Percentiles rank a stretch among this genome's conserved stretches.
These are phyloP conservation scores for Agriotes lineatus DNA, from an alignment of 2,888 invertebrate genomes.

Conservation along the genomic window DNA sequence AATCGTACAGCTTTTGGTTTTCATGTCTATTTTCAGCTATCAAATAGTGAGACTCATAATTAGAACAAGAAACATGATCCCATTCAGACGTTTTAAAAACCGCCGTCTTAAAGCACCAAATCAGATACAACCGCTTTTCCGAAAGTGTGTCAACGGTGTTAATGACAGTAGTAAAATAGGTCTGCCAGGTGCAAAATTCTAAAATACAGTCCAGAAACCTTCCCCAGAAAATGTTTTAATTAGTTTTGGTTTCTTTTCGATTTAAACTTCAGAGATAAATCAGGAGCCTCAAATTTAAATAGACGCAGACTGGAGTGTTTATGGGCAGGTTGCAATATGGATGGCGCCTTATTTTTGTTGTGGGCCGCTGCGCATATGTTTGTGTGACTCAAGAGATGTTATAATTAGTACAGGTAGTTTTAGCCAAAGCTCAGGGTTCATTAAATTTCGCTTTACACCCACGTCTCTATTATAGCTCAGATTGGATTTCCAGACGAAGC, in stretches of 20 bases:
- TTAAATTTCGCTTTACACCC: slow-evolving; percentile 27
- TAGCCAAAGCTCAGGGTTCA: slow-evolving; percentile 28
- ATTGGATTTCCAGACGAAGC: not conserved
- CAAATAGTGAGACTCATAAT: too few relatives aligned
- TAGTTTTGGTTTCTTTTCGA: slow-evolving; percentile 9
- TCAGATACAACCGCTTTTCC: not conserved
- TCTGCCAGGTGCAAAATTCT: slow-evolving; percentile 38
- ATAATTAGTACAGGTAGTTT: slow-evolving; percentile 35
- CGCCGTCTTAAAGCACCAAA: not conserved
- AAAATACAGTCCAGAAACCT: slow-evolving; percentile 19
- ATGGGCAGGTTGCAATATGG: slow-evolving; percentile 14
- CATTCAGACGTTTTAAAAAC: too few relatives aligned
- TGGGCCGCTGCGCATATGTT: slow-evolving; percentile 6
- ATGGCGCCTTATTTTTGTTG: slow-evolving; percentile 26
- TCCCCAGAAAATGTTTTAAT: slow-evolving; percentile 8
- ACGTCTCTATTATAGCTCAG: slow-evolving; percentile 1
- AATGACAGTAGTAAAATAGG: slow-evolving; percentile 22
- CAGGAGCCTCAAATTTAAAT: not conserved
- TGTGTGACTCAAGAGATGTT: slow-evolving; percentile 23
- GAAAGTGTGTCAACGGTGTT: slow-evolving; percentile 15
- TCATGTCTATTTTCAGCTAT: too few relatives aligned
- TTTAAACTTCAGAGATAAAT: slow-evolving; percentile 13
- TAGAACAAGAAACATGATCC: too few relatives aligned
- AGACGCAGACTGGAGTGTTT: not conserved
- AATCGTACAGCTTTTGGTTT: too few relatives aligned